A percentile compares a stretch with the other conserved stretches of the same genome.
phyloP scores from a whole-genome alignment of 1,140 invertebrate species.

The Bombus cullumanus region DNA sequence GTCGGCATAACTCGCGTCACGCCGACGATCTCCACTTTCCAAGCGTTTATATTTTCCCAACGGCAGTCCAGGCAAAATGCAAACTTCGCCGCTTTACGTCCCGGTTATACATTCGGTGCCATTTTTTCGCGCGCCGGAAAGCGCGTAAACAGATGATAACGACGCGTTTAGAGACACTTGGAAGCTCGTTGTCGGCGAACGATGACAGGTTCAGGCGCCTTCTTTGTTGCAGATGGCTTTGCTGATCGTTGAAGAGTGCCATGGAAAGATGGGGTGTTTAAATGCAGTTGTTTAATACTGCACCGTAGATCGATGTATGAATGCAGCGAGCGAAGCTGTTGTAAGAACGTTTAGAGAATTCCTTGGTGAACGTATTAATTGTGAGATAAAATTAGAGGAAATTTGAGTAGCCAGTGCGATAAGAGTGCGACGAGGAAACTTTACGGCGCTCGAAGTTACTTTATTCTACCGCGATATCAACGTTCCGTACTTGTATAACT shows the following conservation, averaged over 20 bases:
- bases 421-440: too few relatives aligned
- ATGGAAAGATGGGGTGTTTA: too few relatives aligned
- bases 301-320: too few relatives aligned
- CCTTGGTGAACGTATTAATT: too few relatives aligned
- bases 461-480: too few relatives aligned
- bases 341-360: too few relatives aligned
- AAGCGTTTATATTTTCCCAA: constrained; percentile 27
- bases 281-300: too few relatives aligned
- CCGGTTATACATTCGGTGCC: neutral
- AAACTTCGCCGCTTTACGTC: constrained; percentile 1
- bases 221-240: neutral
- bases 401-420: too few relatives aligned
- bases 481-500: too few relatives aligned
- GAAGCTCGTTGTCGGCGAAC: neutral
- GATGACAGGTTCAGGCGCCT: neutral
- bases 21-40: neutral
- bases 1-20: constrained; percentile 49
- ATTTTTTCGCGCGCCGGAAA: constrained; percentile 4
- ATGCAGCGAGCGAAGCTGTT: too few relatives aligned
- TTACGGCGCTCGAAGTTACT: too few relatives aligned
- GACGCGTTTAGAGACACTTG: neutral
- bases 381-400: too few relatives aligned
- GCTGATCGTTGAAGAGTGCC: neutral
- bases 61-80: neutral
- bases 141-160: neutral